phyloP scores from a whole-genome alignment of 2,113 vertebrate genomes.

The Aythya baeri region DNA sequence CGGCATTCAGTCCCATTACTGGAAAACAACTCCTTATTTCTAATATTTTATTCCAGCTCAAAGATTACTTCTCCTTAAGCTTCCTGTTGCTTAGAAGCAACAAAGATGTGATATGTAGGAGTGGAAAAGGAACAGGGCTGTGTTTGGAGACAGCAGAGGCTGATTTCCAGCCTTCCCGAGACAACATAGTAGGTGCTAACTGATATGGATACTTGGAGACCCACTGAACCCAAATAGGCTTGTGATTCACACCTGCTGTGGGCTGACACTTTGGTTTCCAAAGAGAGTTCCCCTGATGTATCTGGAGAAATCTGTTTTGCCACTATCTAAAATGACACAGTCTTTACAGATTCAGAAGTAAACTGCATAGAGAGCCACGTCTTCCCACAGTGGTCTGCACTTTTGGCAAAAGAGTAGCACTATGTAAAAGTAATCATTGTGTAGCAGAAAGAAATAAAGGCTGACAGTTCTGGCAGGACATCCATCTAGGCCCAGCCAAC shows the following conservation, averaged over 20 bases:
- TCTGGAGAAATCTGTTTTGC: not conserved
- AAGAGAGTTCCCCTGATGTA: not conserved
- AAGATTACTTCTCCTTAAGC: not conserved
- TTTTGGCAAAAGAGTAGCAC: not conserved
- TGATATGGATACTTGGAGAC: not conserved
- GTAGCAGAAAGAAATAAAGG: not conserved
- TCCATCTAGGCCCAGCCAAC: not conserved
- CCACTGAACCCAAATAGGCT: not conserved
- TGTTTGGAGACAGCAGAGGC: not conserved
- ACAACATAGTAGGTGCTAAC: not conserved
- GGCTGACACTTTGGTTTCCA: not conserved
- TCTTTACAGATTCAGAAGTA: too few relatives aligned
- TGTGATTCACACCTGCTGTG: not conserved
- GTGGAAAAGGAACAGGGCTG: not conserved
- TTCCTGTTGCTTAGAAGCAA: not conserved
- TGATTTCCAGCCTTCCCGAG: not conserved
- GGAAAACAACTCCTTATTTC: not conserved
- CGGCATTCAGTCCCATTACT: fast-evolving
- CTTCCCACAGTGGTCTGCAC: not conserved
- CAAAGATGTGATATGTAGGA: not conserved
- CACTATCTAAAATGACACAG: not conserved
- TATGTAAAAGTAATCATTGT: not conserved
- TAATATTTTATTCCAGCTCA: not conserved
- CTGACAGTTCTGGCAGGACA: not conserved
- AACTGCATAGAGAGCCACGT: not conserved